phyloP scores from a whole-genome alignment of 2,888 invertebrate genomes.

The Micoletzkya japonica region DNA sequence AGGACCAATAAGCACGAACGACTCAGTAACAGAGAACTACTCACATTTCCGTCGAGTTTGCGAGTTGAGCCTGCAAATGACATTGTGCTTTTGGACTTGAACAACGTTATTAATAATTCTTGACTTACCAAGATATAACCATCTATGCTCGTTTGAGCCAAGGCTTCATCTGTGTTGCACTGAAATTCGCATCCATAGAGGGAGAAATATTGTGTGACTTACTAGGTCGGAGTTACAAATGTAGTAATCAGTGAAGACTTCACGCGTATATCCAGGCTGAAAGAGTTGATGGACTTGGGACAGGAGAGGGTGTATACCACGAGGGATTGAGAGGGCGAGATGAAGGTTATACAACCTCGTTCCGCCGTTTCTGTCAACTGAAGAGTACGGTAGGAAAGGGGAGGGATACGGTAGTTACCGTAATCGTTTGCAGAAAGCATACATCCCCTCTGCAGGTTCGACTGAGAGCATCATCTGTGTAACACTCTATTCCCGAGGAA shows the following conservation, averaged over 20 bases:
- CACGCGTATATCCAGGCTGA: slow-evolving; percentile 9
- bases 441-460: slow-evolving; percentile 20
- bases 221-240: slow-evolving; percentile 16
- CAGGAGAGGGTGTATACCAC: neutral
- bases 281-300: neutral
- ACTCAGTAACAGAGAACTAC: too few species aligned
- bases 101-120: neutral
- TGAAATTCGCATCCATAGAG: too few species aligned
- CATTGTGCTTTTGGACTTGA: slow-evolving; percentile 21
- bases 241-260: slow-evolving; percentile 24
- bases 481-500: slow-evolving; percentile 6
- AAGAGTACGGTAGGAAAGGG: neutral
- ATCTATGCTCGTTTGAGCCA: neutral
- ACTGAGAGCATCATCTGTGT: slow-evolving; percentile 11
- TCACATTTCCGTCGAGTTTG: too few species aligned
- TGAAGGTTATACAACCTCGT: slow-evolving; percentile 13
- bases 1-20: too few species aligned
- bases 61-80: too few species aligned
- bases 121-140: neutral
- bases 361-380: neutral
- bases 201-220: too few species aligned
- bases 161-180: too few species aligned
- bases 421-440: slow-evolving; percentile 14
- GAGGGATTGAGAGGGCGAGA: neutral
- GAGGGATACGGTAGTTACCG: neutral